A percentile compares a stretch with the other conserved stretches of the same genome.
Conservation (phyloP, 2,888 invertebrate species). For the Drosophila lutescens region DNA sequence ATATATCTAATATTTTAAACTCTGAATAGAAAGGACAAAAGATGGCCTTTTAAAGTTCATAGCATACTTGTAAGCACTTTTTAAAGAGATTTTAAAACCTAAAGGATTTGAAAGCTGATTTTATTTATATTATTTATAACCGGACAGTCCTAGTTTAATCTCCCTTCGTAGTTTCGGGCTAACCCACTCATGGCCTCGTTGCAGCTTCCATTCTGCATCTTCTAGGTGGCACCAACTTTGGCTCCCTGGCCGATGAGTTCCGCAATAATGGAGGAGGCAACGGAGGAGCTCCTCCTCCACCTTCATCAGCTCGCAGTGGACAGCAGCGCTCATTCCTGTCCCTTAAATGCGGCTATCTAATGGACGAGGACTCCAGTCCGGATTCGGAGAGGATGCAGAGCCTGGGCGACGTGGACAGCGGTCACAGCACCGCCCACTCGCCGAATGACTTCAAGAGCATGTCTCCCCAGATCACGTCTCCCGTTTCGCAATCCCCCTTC, state of each 20-base stretch:
- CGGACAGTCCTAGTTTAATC: neutral
- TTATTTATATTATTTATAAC: neutral
- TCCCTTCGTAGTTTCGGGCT: conserved; percentile 59
- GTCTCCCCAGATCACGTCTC: conserved; percentile 88
- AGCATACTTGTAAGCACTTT: too few species aligned
- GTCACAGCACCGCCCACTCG: conserved; percentile 95
- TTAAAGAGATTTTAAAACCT: neutral
- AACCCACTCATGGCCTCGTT: conserved; percentile 78
- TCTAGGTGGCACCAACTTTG: conserved; percentile 75
- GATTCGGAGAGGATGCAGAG: conserved; percentile 93
- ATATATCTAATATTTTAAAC: neutral
- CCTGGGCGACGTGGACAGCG: conserved; percentile 92
- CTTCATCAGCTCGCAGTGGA: conserved; percentile 45
- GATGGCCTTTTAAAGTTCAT: too few species aligned
- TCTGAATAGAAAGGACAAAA: too few species aligned
- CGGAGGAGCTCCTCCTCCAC: conserved; percentile 56
- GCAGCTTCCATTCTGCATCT: conserved; percentile 87
- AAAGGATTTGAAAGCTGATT: too few species aligned
- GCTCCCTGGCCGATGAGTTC: conserved; percentile 85
- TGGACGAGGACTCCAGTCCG: conserved; percentile 93
- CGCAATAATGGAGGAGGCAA: conserved; percentile 78
- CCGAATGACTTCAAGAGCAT: conserved; percentile 95
- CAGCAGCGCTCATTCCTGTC: conserved; percentile 86
- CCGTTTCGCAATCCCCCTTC: conserved; percentile 87
- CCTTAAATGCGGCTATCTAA: conserved; percentile 90